Conservation (phyloP, 92 coral and sea anemone species). For the Plumapathes pennacea region DNA sequence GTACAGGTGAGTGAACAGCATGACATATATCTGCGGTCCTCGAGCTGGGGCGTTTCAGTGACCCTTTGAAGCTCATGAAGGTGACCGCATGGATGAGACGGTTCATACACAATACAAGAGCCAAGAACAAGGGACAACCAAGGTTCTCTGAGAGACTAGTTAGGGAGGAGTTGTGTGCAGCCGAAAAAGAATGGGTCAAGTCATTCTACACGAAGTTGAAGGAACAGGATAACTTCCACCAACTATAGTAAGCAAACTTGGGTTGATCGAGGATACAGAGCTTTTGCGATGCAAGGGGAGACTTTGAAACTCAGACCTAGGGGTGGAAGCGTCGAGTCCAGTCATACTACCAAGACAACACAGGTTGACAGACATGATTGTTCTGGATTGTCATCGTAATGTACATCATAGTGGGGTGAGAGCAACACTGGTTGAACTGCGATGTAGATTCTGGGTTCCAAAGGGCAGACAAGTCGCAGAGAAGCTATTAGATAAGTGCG, state of each 20-base stretch:
- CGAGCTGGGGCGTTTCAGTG: no score
- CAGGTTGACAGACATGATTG: conserved; percentile 10
- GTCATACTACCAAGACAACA: conserved; percentile 29
- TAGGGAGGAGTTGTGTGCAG: neutral
- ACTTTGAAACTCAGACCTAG: conserved; percentile 23
- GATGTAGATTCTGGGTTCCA: conserved; percentile 37
- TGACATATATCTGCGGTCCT: no score
- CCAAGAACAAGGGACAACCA: no score
- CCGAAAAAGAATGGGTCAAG: conserved; percentile 7
- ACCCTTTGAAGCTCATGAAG: no score
- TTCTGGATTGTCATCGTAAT: conserved; percentile 9
- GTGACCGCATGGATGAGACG: no score
- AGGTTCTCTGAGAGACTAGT: neutral
- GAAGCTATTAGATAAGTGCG: conserved; percentile 11
- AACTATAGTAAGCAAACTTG: conserved; percentile 3
- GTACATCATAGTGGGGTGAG: conserved; percentile 40
- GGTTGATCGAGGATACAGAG: conserved; percentile 11
- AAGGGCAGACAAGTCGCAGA: conserved; percentile 28
- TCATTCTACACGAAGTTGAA: conserved; percentile 1
- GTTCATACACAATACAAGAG: no score
- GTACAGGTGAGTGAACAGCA: no score
- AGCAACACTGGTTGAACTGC: conserved; percentile 29
- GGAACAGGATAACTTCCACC: neutral
- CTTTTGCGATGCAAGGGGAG: conserved; percentile 29
- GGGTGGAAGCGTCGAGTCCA: conserved; percentile 9